phyloP scores from a whole-genome alignment of 2,797 vertebrate species.

The Spondyliosoma cantharus region DNA sequence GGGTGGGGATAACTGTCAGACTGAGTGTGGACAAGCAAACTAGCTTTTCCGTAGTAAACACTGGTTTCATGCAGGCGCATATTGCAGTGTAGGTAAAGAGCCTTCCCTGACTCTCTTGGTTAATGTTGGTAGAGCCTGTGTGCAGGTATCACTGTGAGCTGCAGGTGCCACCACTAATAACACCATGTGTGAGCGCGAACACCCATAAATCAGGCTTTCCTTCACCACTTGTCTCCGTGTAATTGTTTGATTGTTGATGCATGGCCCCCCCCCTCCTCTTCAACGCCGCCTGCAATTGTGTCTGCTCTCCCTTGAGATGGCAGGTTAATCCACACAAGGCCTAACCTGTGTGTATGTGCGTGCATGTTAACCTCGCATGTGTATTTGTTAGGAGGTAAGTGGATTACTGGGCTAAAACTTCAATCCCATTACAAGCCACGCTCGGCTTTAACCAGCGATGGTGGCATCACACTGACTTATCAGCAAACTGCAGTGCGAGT shows the following conservation, averaged over 20 bases:
- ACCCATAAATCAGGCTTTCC: conserved; percentile 9
- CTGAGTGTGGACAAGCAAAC: conserved; percentile 38
- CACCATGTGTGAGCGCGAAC: conserved; percentile 15
- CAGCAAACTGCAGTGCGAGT: conserved; percentile 26
- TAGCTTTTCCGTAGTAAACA: conserved; percentile 42
- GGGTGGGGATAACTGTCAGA: conserved; percentile 77
- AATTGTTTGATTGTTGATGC: conserved; percentile 73
- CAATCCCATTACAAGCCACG: conserved; percentile 77
- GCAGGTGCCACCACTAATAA: conserved; percentile 63
- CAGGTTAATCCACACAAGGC: conserved; percentile 70
- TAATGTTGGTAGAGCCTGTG: conserved; percentile 7
- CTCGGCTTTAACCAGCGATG: conserved; percentile 52
- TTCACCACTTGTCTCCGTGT: conserved; percentile 26
- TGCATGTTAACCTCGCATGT: conserved; percentile 59
- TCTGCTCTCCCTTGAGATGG: conserved; percentile 62
- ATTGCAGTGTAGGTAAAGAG: conserved; percentile 2
- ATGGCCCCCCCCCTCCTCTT: conserved; percentile 1
- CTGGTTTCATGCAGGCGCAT: conserved; percentile 13
- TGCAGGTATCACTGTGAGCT: conserved; percentile 21
- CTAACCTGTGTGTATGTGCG: conserved; percentile 21
- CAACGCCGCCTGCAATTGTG: conserved; percentile 43
- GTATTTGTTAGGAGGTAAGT: conserved; percentile 72
- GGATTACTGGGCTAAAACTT: conserved; percentile 77
- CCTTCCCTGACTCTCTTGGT: background rate
- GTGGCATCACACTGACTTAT: conserved; percentile 48